A percentile compares a stretch with the other conserved stretches of the same genome.
These are phyloP conservation scores for Spodoptera littoralis DNA, from an alignment of 2,888 invertebrate genomes.

Conservation along the genomic window DNA sequence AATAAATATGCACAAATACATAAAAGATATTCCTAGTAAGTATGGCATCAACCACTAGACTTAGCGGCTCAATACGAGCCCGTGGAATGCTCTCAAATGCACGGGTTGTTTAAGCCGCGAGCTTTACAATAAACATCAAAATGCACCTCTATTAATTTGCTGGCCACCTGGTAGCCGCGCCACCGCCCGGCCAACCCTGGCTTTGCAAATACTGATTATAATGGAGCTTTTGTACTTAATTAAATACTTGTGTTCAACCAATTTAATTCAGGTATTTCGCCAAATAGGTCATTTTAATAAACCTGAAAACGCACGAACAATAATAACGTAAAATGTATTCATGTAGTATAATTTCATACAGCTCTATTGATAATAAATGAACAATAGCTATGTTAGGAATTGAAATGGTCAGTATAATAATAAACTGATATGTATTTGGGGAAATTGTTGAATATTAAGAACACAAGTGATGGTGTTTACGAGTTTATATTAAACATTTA, in stretches of 20 bases:
- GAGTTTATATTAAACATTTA: too few relatives aligned
- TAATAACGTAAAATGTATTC: neutral
- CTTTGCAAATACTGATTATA: constrained; percentile 31
- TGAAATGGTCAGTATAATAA: too few relatives aligned
- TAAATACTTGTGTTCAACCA: constrained; percentile 29
- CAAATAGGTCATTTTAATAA: constrained; percentile 6
- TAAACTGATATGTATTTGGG: too few relatives aligned
- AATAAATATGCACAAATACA: too few relatives aligned
- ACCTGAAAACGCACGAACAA: constrained; percentile 1
- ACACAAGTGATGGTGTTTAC: too few relatives aligned
- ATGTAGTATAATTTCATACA: constrained; percentile 5
- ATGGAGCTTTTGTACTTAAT: constrained; percentile 35
- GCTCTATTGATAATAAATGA: constrained; percentile 11
- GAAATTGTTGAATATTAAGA: too few relatives aligned
- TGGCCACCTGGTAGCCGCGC: constrained; percentile 1
- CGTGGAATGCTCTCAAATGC: constrained; percentile 21
- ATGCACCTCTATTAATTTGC: constrained; percentile 34
- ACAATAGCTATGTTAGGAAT: neutral
- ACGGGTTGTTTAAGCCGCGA: constrained; percentile 20
- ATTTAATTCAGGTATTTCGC: constrained; percentile 25
- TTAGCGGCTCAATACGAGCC: constrained; percentile 23
- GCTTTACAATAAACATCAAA: constrained; percentile 23
- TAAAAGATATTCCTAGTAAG: too few relatives aligned
- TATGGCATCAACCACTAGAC: neutral
- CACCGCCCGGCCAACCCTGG: neutral